Evolutionary conservation across 2,888 invertebrate species (phyloP), one percentile per base, ranked within the genome.

Genomic region (Notodonta ziczac): DNA sequence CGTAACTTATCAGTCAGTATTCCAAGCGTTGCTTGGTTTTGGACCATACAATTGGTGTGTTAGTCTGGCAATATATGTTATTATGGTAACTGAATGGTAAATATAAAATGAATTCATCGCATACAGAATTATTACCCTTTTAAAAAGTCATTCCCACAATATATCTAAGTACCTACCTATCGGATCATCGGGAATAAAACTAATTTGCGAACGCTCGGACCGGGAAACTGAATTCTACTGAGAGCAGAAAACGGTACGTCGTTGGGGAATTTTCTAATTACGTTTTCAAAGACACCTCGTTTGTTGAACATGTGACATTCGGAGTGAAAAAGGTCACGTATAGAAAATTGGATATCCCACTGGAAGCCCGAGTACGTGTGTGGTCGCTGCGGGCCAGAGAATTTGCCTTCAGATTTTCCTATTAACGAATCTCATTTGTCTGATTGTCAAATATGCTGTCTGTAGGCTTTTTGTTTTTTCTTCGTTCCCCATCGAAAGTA

Each of bases 201-300:
- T 92, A 91, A 92, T 93, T 90, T 90, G 85, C 77, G 81, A 85
- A 73, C 72, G 70, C 72, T 73, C 77, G 69, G 76, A 73, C 77
- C 78, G 78, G 83, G 69, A 77, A 81, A 67, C 75, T 80, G 85
- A 86, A 86, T 83, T 82, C 82, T 69, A 73, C 73, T 73, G 81
- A 80, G 77, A 77, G 80, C 74, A 70, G 84, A 83, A 78, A 85
- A 86, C 82, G 81, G 77, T 78, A 83, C 81, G 89, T 85, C 89
- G 88, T 90, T 92, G 80, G 87, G 90, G 92, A 92, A 93, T 93
- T 93, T 93, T 91, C 92, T 93, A 93, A 93, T 93, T 93, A 93
- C 92, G 90, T 89, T 90, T 90, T 90, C 91, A 92, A 93, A 93
- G 92, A 93, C 91, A 91, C 89, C 91, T 93, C 92, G 91, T 90